phyloP scores from a whole-genome alignment of 2,888 invertebrate species.

The Erannis defoliaria region DNA sequence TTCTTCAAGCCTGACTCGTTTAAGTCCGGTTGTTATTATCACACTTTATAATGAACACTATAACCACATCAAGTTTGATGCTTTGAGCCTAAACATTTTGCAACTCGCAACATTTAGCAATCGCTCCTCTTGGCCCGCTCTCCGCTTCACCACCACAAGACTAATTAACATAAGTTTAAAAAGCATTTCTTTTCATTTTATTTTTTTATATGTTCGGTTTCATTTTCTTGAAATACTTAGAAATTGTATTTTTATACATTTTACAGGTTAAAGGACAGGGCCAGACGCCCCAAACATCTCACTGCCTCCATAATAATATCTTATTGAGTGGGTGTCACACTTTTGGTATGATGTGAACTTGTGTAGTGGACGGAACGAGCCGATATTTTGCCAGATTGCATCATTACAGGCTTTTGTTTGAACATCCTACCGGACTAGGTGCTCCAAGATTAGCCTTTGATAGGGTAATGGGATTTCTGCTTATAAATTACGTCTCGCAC shows the following conservation, averaged over 20 bases:
- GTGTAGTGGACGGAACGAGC: constrained; percentile 10
- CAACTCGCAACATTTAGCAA: too few relatives aligned
- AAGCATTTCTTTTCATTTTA: too few relatives aligned
- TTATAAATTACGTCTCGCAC: constrained; percentile 24
- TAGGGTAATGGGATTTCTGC: constrained; percentile 17
- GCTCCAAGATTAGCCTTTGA: constrained; percentile 17
- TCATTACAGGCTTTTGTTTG: constrained; percentile 33
- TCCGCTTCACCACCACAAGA: too few relatives aligned
- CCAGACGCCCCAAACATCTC: not conserved
- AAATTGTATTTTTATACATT: not conserved
- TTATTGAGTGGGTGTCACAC: constrained; percentile 24
- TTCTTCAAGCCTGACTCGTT: too few relatives aligned
- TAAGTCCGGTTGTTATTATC: too few relatives aligned
- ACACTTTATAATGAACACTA: too few relatives aligned
- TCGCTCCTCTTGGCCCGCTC: too few relatives aligned
- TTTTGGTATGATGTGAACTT: constrained; percentile 24
- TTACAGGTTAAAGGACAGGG: not conserved
- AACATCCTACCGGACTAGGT: constrained; percentile 14
- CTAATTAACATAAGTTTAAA: too few relatives aligned
- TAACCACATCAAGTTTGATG: too few relatives aligned
- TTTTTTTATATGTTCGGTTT: too few relatives aligned
- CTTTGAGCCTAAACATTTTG: too few relatives aligned
- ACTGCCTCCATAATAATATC: constrained; percentile 12
- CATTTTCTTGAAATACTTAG: too few relatives aligned
- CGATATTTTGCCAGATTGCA: constrained; percentile 29